These are phyloP conservation scores for Calcarius lapponicus DNA, from an alignment of 2,797 vertebrate species.

Conservation along the genomic window DNA sequence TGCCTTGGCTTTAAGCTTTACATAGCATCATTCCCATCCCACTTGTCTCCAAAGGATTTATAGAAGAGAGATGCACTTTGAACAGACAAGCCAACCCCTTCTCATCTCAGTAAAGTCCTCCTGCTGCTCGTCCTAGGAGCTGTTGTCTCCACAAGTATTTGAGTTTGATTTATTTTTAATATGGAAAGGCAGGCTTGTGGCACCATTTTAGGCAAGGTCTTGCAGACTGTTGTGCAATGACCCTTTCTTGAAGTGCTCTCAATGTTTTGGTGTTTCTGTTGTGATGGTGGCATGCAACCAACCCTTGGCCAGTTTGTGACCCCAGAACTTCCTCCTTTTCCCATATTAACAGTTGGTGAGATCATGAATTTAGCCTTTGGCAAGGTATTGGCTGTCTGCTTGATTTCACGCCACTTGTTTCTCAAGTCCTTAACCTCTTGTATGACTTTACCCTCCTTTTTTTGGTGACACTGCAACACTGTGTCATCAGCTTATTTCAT, in stretches of 20 bases:
- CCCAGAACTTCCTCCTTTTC: not conserved
- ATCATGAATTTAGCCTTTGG: not conserved
- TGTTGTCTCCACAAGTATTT: not conserved
- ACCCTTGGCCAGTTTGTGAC: not conserved
- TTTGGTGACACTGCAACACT: not conserved
- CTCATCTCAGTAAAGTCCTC: not conserved
- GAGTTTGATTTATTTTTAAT: not conserved
- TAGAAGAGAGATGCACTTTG: not conserved
- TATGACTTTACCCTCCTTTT: not conserved
- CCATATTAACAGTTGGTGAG: not conserved
- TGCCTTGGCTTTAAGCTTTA: not conserved
- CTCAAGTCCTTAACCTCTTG: not conserved
- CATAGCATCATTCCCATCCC: not conserved
- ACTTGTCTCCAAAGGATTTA: not conserved
- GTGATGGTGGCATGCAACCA: not conserved
- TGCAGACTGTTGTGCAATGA: not conserved
- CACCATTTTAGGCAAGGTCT: not conserved
- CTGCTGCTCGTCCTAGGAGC: not conserved
- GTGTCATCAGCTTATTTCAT: not conserved
- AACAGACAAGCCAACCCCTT: not conserved
- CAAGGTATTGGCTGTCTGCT: not conserved
- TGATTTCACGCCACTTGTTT: not conserved
- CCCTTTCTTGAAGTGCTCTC: not conserved
- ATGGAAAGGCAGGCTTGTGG: not conserved
- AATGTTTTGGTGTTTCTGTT: not conserved